Evolutionary conservation across 2,888 invertebrate genomes (phyloP).

Genomic region (Pheosia tremula): DNA sequence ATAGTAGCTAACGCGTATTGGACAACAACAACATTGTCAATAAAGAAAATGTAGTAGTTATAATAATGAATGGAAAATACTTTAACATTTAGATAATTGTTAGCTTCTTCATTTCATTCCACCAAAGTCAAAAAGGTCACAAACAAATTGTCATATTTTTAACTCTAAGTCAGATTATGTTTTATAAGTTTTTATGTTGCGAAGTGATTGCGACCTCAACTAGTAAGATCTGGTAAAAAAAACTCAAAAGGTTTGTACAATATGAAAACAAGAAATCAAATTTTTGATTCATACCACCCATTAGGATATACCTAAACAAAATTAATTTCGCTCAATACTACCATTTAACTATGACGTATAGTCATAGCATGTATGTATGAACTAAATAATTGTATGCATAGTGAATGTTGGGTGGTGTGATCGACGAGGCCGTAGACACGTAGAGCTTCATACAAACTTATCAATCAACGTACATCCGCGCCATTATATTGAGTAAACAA

Average conservation of each 20-base stretch:
- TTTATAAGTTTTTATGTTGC: too few relatives aligned
- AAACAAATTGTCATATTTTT: background rate
- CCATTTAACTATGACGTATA: background rate
- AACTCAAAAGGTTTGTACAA: too few relatives aligned
- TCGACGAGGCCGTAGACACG: constrained; percentile 4
- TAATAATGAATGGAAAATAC: background rate
- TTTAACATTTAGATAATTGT: background rate
- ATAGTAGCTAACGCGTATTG: constrained; percentile 7
- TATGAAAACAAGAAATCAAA: too few relatives aligned
- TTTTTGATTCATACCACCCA: too few relatives aligned
- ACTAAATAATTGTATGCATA: background rate
- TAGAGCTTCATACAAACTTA: constrained; percentile 18
- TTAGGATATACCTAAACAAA: too few relatives aligned
- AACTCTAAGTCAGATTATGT: too few relatives aligned
- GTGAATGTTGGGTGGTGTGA: background rate
- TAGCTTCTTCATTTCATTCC: background rate
- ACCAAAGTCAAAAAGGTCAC: background rate
- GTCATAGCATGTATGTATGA: background rate
- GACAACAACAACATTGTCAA: constrained; percentile 3
- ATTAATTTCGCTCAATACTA: background rate
- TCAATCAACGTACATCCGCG: constrained; percentile 31
- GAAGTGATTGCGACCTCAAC: too few relatives aligned
- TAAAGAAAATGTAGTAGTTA: background rate
- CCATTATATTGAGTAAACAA: constrained; percentile 47
- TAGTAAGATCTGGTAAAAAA: too few relatives aligned